Percentiles rank a stretch among this genome's conserved stretches.
Evolutionary conservation across 2,113 vertebrate species (phyloP).

Genomic region (Erythrocercus mccallii): DNA sequence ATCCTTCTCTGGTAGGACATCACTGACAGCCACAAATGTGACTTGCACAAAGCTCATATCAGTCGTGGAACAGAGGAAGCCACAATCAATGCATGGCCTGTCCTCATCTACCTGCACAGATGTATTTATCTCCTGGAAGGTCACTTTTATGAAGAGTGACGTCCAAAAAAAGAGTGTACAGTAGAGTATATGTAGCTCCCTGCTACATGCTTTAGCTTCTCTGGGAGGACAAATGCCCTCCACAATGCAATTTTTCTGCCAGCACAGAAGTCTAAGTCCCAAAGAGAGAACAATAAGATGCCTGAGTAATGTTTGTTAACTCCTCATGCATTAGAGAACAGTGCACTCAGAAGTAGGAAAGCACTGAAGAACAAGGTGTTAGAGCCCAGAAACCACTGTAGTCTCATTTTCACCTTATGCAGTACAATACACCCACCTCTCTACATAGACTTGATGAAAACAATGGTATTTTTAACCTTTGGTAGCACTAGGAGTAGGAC

Average conservation of each 20-base stretch:
- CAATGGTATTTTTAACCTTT: neutral
- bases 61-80: neutral
- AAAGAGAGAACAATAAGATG: neutral
- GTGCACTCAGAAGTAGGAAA: neutral
- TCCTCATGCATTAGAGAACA: neutral
- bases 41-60: neutral
- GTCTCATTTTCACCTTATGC: neutral
- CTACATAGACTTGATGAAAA: neutral
- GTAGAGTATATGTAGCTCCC: neutral
- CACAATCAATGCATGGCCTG: neutral
- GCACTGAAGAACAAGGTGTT: neutral
- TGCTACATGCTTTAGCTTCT: neutral
- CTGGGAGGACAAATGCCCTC: neutral
- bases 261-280: neutral
- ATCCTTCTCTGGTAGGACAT: neutral
- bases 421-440: neutral
- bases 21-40: neutral
- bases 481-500: neutral
- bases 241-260: neutral
- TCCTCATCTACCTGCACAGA: too few species aligned
- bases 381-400: neutral
- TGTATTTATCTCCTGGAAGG: neutral
- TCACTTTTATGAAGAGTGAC: neutral
- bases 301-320: rapidly evolving
- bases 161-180: neutral